Conservation (phyloP, 1,140 invertebrate genomes). For the Centruroides sculpturatus region DNA sequence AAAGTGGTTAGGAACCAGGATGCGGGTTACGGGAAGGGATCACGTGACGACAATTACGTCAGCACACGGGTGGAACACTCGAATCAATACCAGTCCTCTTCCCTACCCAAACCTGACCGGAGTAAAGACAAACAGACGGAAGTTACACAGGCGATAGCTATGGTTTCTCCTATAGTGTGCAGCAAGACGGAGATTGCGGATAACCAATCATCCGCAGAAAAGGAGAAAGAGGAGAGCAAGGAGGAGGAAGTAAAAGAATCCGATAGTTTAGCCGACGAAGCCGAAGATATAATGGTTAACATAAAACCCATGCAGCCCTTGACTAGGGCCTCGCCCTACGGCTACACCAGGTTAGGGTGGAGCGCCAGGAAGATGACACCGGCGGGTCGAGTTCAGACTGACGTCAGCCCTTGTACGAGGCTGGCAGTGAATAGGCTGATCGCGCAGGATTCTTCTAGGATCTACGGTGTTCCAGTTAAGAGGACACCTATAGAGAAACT, state of each 20-base stretch:
- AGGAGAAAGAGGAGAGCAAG: not conserved
- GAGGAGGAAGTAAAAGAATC: not conserved
- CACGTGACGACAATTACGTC: not conserved
- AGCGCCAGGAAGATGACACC: too few species aligned
- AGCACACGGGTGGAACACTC: not conserved
- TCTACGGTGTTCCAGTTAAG: conserved; percentile 12
- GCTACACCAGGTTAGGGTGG: conserved; percentile 34
- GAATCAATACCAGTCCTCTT: not conserved
- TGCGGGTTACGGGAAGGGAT: not conserved
- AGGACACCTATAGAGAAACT: conserved; percentile 4
- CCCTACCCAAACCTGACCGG: not conserved
- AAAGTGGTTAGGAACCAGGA: not conserved
- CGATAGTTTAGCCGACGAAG: conserved; percentile 37
- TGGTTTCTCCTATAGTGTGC: conserved; percentile 46
- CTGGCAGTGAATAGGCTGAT: not conserved
- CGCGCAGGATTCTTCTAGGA: conserved; percentile 2
- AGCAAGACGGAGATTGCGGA: not conserved
- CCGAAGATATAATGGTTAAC: conserved; percentile 61
- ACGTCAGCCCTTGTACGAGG: not conserved
- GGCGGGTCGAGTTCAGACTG: not conserved
- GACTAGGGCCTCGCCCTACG: conserved; percentile 40
- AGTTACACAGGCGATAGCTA: conserved; percentile 26
- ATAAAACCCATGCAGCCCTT: conserved; percentile 84
- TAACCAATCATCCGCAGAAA: conserved; percentile 4
- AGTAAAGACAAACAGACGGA: not conserved